Base-by-base conservation (phyloP, 2,797 vertebrate genomes). In the Megalops cyprinoides region DNA sequence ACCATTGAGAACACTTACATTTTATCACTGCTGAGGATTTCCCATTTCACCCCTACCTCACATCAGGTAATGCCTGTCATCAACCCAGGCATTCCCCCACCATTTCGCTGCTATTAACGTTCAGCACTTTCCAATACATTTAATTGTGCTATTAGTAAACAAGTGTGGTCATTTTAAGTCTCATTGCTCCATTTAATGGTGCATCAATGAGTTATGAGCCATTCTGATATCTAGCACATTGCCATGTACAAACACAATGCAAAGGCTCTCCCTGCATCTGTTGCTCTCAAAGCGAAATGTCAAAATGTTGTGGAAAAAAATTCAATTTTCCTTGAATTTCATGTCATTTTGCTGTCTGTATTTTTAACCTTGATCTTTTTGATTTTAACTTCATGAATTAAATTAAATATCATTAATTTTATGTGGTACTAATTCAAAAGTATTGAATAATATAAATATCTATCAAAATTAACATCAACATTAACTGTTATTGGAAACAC, bases 71-170 rank as follows among this genome's bases (percentile, higher is more conserved):
- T 34, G 75, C 60, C 62, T 56, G 60, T 44, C 55, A 55, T 39
- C 46, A 37, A 31, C 46, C n/a, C 31, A 37, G 28, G 34, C 46
- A 31, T 37, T 56, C 71, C 51, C 46, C 34, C n/a, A 39, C 46
- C 49, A 73, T 79, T 78, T 71, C 80, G 81, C 56, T 51, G 58
- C 80, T 67, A 81, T 77, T 81, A 81, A 65, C 58, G 39, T 65
- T 67, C 67, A 53, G 23, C 60, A 79, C 44, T 48, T 79, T 48
- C 77, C 74, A 55, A 77, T 76, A 71, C 60, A 46, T 77, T 81
- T 81, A 81, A 81, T 77, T 77, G 74, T 77, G 80, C 60, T 77
- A 81, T 81, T 81, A 81, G 80, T 81, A 77, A 77, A 77, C 80
- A 81, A 81, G 74, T 81, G 62, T 55, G 60, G 55, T 80, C 79